Base-by-base conservation (phyloP, 2,797 vertebrate genomes). In the Monodelphis domestica region DNA sequence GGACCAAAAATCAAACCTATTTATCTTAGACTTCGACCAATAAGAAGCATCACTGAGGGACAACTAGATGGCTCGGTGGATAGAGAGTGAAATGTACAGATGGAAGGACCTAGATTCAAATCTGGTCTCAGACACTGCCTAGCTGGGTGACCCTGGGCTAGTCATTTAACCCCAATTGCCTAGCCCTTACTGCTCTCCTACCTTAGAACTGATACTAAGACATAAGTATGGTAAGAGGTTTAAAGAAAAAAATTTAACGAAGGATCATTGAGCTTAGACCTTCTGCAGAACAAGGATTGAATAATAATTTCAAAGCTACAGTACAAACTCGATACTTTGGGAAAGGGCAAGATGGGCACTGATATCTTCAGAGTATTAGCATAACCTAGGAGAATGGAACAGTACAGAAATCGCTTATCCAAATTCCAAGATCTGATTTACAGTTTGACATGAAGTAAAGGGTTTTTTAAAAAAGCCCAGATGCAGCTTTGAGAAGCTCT, bases 1-100 rank as follows among this genome's bases (percentile, higher is more conserved):
- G 78, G 54, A 91, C 94, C 26, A 87, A 24, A 94, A 89, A 53
- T 89, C 70, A 91, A 84, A 29, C 12, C 84, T 91, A 24, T 50
- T 95, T 91, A 59, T 92, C 56, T 91, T 55, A 50, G 91, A 30
- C 4, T 38, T 59, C 53, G 89, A 50, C 33, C 51, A 28, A 33
- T 53, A 57, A 54, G 53, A 70, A 53, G 1, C 4, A 70, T 93
- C n/a, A 51, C 21, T n/a, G n/a, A n/a, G n/a, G n/a, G n/a, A n/a
- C n/a, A n/a, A n/a, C n/a, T n/a, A n/a, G n/a, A n/a, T n/a, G n/a
- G n/a, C n/a, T n/a, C n/a, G n/a, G n/a, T n/a, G n/a, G n/a, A n/a
- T n/a, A n/a, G n/a, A n/a, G n/a, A n/a, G n/a, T n/a, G n/a, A n/a
- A n/a, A n/a, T n/a, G n/a, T n/a, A n/a, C n/a, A n/a, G n/a, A n/a